phyloP scores from a whole-genome alignment of 2,797 vertebrate species.

The Anguilla pacifica region DNA sequence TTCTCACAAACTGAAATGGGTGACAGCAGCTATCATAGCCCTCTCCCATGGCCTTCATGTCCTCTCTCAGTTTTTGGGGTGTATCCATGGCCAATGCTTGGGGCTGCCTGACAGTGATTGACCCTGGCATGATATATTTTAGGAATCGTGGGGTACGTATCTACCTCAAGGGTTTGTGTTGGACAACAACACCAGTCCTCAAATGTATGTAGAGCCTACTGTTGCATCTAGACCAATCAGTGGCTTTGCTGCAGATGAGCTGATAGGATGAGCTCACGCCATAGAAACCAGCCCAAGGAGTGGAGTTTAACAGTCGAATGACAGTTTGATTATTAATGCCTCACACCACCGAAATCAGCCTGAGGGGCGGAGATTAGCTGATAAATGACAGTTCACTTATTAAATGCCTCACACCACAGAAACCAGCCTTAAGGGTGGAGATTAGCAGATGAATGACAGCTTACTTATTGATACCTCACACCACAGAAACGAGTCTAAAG shows the following conservation, averaged over 20 bases:
- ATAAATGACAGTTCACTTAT: not conserved
- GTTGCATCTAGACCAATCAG: too few species aligned
- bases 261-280: too few species aligned
- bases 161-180: too few species aligned
- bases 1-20: not conserved
- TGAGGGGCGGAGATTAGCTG: not conserved
- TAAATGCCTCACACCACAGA: not conserved
- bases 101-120: not conserved
- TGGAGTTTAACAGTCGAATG: not conserved
- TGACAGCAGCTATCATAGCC: not conserved
- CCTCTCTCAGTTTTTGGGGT: not conserved
- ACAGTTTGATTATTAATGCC: not conserved
- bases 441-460: too few species aligned
- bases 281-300: not conserved
- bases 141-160: too few species aligned
- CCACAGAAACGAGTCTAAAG: too few species aligned
- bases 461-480: too few species aligned
- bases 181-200: too few species aligned
- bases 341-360: too few species aligned
- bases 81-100: not conserved
- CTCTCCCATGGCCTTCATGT: not conserved
- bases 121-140: too few species aligned
- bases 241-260: too few species aligned
- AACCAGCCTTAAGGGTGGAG: not conserved
- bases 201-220: too few species aligned